Percentiles rank a stretch among this genome's conserved stretches.
These are phyloP conservation scores for Phoebastria nigripes DNA, from an alignment of 2,797 vertebrate genomes.

Conservation along the genomic window DNA sequence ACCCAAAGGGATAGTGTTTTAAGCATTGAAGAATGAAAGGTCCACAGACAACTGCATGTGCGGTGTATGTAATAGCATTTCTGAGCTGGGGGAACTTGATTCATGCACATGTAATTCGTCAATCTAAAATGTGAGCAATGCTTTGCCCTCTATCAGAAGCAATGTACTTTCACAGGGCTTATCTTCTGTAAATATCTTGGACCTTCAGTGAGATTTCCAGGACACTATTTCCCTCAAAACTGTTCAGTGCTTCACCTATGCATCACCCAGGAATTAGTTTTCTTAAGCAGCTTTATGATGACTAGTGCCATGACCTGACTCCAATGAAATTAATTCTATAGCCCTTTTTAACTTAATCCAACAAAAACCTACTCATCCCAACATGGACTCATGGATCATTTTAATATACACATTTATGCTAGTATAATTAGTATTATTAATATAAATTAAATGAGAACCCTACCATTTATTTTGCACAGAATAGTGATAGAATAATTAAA, in stretches of 20 bases:
- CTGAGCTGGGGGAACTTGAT: not conserved
- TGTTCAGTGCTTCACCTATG: not conserved
- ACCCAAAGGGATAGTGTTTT: not conserved
- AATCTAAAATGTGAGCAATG: not conserved
- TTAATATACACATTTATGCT: not conserved
- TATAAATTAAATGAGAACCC: conserved; percentile 1
- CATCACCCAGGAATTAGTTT: not conserved
- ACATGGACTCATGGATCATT: not conserved
- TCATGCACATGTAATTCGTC: not conserved
- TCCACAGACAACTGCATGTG: not conserved
- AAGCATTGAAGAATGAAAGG: not conserved
- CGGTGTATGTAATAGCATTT: not conserved
- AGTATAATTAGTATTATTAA: conserved; percentile 17
- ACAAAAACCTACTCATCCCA: conserved; percentile 7
- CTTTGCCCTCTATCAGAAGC: not conserved
- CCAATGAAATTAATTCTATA: conserved; percentile 23
- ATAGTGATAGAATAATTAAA: not conserved
- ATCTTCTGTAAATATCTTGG: not conserved
- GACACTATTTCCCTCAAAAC: not conserved
- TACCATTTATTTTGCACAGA: conserved; percentile 3
- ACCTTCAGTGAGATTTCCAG: not conserved
- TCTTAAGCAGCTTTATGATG: not conserved
- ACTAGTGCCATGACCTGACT: not conserved
- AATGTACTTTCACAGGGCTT: not conserved
- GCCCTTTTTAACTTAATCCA: conserved; percentile 2